Conservation (phyloP, 2,797 vertebrate species). For the Amblyraja radiata region DNA sequence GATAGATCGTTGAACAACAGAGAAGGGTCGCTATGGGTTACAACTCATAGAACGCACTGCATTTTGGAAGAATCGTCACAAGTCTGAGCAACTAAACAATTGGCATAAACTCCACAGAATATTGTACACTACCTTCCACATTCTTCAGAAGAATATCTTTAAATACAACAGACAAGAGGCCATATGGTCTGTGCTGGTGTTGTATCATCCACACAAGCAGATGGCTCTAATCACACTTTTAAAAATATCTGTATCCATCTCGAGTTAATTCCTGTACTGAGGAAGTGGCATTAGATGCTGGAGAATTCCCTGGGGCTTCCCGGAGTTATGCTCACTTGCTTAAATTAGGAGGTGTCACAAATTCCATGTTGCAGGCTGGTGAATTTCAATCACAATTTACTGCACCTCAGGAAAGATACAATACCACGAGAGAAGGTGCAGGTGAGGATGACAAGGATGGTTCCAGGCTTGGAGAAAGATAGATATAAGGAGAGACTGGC, state of each 20-base stretch:
- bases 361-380: background rate
- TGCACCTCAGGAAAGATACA: too few relatives aligned
- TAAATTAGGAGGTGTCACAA: background rate
- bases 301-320: constrained; percentile 2
- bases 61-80: background rate
- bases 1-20: background rate
- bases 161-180: background rate
- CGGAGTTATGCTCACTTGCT: background rate
- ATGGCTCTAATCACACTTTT: background rate
- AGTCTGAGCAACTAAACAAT: background rate
- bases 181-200: background rate
- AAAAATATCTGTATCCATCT: background rate
- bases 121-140: background rate
- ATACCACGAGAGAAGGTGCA: too few relatives aligned
- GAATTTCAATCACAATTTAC: background rate
- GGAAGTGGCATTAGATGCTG: background rate
- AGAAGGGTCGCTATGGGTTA: background rate
- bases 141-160: background rate
- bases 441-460: too few relatives aligned
- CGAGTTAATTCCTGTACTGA: too few relatives aligned
- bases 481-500: too few relatives aligned
- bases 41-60: background rate
- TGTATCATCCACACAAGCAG: background rate
- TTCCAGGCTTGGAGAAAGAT: too few relatives aligned
- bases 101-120: background rate